Evolutionary conservation across 2,113 vertebrate species (phyloP), one percentile per base, ranked within the genome.

Genomic region (Thalassoma bifasciatum): DNA sequence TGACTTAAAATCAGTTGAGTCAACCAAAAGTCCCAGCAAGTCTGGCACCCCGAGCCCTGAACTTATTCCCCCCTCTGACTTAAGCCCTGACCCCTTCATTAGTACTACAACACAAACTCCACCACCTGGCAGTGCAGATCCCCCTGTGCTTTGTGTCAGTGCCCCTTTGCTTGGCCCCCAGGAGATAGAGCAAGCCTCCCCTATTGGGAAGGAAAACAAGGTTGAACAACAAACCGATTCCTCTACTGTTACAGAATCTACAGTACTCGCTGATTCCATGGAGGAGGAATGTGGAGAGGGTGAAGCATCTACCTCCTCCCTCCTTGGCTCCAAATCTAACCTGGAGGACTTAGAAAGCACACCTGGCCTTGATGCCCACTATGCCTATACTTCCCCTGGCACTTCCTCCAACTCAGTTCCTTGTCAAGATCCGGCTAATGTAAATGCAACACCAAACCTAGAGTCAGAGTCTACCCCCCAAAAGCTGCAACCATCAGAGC

Each of bases 331-430:
- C 51, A 86, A 74, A 76, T 78, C 89, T 46, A 88, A 83, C 40
- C 37, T 85, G 21, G 90, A 95, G 2, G 77, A 92, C 88, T 86
- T 92, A 67, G 93, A 95, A 82, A 94, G 93, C 72, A 94, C 94
- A 54, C 66, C 87, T 38, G 30, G 72, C 54, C 75, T 71, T 46
- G 67, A 38, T 71, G 61, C 61, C 4, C 50, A 88, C 16, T 85
- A 80, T 65, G 62, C 90, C 54, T 92, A 86, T 36, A 61, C 66
- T 54, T 64, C 79, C 61, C 60, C 81, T 49, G 69, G 54, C 67
- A 63, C 71, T n/a, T 61, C 88, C 23, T 72, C 86, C 0, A 92
- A 94, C 64, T 92, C 93, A 0, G 89, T 87, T 0, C 92, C 66
- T 77, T 92, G 8, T 70, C 72, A 88, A 74, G 88, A 91, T 56